phyloP scores from a whole-genome alignment of 2,888 invertebrate genomes.

The Willowsia nigromaculata region DNA sequence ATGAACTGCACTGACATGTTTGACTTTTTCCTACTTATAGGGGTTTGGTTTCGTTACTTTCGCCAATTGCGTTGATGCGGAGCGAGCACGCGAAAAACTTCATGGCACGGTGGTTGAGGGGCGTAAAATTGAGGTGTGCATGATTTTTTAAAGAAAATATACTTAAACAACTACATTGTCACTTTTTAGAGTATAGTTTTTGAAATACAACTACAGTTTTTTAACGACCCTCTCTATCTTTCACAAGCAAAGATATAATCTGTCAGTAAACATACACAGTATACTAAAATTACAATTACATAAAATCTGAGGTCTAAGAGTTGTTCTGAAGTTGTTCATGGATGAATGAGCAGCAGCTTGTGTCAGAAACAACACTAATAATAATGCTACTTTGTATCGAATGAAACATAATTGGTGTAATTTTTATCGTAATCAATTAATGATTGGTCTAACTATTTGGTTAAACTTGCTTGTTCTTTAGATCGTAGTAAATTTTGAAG shows the following conservation, averaged over 20 bases:
- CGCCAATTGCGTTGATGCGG: slow-evolving; percentile 99
- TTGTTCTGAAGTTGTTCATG: slow-evolving; percentile 67
- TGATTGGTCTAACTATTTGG: slow-evolving; percentile 40
- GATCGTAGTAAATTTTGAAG: slow-evolving; percentile 42
- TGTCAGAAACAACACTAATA: slow-evolving; percentile 74
- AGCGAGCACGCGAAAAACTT: slow-evolving; percentile 99
- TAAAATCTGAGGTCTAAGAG: background rate
- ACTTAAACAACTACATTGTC: slow-evolving; percentile 63
- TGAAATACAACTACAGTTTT: slow-evolving; percentile 58
- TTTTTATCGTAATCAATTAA: slow-evolving; percentile 52
- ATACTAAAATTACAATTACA: slow-evolving; percentile 51
- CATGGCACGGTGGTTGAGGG: slow-evolving; percentile 99
- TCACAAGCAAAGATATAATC: slow-evolving; percentile 24
- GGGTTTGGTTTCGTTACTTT: slow-evolving; percentile 99
- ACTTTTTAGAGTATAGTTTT: slow-evolving; percentile 50
- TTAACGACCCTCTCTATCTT: slow-evolving; percentile 56
- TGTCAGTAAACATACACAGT: slow-evolving; percentile 29
- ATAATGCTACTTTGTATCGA: slow-evolving; percentile 77
- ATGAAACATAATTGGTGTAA: slow-evolving; percentile 62
- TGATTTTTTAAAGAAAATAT: slow-evolving; percentile 82
- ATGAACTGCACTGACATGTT: slow-evolving; percentile 75
- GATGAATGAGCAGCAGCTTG: slow-evolving; percentile 61
- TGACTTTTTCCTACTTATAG: slow-evolving; percentile 87
- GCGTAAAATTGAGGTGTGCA: slow-evolving; percentile 99
- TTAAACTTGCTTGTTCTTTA: slow-evolving; percentile 55